Base-by-base conservation (phyloP, 2,888 invertebrate genomes). In the Yponomeuta cagnagella region DNA sequence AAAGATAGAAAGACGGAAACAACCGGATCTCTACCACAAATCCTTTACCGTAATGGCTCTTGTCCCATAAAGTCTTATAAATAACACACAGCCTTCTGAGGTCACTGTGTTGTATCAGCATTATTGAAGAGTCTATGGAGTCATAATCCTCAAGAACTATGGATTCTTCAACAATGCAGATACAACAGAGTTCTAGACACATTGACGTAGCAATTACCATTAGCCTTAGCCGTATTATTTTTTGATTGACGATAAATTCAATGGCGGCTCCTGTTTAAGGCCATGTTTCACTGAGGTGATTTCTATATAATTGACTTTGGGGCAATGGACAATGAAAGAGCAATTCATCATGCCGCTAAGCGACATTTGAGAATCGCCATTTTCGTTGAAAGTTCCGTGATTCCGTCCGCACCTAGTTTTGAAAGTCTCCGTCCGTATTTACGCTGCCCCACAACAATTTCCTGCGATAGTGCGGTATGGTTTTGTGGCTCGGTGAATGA, bases 381-480 rank as follows among this genome's bases (percentile, higher is more conserved):
- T 58, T 58, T 58, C 15, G 70, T 63, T 67, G 66, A 64, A 63
- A 70, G 30, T 48, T 8, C 15, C 52, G 52, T 58, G 52, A 58
- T 58, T 58, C 52, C 15, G 3, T 68, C 48, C 30, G 65, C 30
- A 30, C 33, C 33, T 33, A 30, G 65, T 65, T 65, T 65, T 65
- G 65, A 64, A 23, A 64, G 65, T 65, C 30, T 65, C 31, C 65
- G 33, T 65, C 65, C 52, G 15, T 58, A 15, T 58, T 58, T 58
- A 58, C 15, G 52, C 43, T 58, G 15, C 15, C 52, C 52, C 52
- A 58, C 15, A 58, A 58, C 52, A 65, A 58, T 58, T 58, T 58
- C 23, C 65, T 65, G 65, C 5, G 65, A 65, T 31, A 31, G 64
- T 64, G 65, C 65, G 65, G 65, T 65, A 12, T 65, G 65, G 65